A percentile compares a stretch with the other conserved stretches of the same genome.
phyloP scores from a whole-genome alignment of 1,140 invertebrate species.

The Maniola jurtina region DNA sequence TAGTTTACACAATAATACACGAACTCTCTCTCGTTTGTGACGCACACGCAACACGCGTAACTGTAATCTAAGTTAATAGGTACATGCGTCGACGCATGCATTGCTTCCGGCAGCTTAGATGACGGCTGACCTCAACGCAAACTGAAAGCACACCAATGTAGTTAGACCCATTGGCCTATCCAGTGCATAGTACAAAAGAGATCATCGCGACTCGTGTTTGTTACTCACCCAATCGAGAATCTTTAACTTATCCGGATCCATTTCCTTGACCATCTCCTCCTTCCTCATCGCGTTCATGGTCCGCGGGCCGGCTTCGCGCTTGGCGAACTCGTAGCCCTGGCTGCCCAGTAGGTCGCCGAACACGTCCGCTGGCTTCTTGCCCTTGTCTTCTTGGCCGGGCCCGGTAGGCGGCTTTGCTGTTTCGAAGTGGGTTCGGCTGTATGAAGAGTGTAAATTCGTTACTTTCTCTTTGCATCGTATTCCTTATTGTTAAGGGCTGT shows the following conservation, averaged over 20 bases:
- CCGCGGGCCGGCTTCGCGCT: slow-evolving; percentile 88
- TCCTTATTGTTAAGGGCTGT: too few relatives aligned
- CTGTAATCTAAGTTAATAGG: too few relatives aligned
- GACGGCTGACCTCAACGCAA: too few relatives aligned
- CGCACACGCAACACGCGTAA: too few relatives aligned
- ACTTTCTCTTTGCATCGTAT: not conserved
- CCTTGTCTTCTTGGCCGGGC: slow-evolving; percentile 55
- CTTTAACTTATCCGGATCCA: slow-evolving; percentile 95
- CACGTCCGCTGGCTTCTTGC: slow-evolving; percentile 81
- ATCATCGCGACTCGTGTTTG: not conserved
- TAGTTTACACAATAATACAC: too few relatives aligned
- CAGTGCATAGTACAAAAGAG: too few relatives aligned
- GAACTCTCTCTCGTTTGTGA: too few relatives aligned
- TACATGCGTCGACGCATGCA: too few relatives aligned
- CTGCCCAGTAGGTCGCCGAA: slow-evolving; percentile 95
- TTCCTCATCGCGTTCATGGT: slow-evolving; percentile 97
- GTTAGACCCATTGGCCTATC: too few relatives aligned
- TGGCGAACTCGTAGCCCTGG: slow-evolving; percentile 92
- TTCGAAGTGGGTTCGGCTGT: slow-evolving; percentile 84
- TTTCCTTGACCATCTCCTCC: slow-evolving; percentile 90
- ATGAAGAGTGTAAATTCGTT: slow-evolving; percentile 22
- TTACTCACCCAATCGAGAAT: slow-evolving; percentile 85
- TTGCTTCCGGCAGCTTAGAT: too few relatives aligned
- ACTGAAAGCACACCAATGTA: too few relatives aligned
- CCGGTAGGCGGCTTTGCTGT: slow-evolving; percentile 54